Evolutionary conservation across 2,888 invertebrate genomes (phyloP).

Genomic region (Eurytoma adleriae): DNA sequence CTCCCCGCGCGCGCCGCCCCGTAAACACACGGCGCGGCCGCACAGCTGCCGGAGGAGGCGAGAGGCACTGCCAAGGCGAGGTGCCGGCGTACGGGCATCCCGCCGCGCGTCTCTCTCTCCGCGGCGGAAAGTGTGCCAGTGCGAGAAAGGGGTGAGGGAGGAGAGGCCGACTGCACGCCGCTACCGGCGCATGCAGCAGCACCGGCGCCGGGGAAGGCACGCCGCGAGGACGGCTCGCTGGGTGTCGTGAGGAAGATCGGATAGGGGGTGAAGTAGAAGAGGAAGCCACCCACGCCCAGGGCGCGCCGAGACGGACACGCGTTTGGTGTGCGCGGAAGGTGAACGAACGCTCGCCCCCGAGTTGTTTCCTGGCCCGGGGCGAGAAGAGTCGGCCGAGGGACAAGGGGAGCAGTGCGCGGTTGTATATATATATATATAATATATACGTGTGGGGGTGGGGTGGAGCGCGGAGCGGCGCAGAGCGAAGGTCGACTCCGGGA

Average conservation of each 20-base stretch:
- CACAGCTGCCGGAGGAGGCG: conserved; percentile 10
- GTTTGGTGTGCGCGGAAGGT: conserved; percentile 35
- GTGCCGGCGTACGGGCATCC: not conserved
- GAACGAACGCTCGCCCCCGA: conserved; percentile 6
- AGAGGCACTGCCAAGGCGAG: conserved; percentile 1
- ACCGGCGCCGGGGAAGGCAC: too few relatives aligned
- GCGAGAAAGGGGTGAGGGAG: too few relatives aligned
- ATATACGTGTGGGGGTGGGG: conserved; percentile 42
- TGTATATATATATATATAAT: too few relatives aligned
- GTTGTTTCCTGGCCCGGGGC: not conserved
- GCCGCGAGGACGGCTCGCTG: too few relatives aligned
- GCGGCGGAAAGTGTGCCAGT: too few relatives aligned
- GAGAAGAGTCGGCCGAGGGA: conserved; percentile 24
- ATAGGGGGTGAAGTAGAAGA: too few relatives aligned
- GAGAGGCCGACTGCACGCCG: too few relatives aligned
- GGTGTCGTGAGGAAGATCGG: too few relatives aligned
- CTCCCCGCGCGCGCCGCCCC: not conserved
- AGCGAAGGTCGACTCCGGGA: conserved; percentile 7
- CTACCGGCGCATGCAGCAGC: too few relatives aligned
- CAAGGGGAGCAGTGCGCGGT: conserved; percentile 49
- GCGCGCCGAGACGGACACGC: not conserved
- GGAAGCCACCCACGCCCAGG: not conserved
- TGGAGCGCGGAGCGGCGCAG: not conserved
- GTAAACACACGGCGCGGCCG: not conserved
- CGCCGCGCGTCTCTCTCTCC: not conserved